A percentile compares a stretch with the other conserved stretches of the same genome.
These are phyloP conservation scores for Potamarius usumacintae DNA, from an alignment of 2,113 vertebrate genomes.

Conservation along the genomic window DNA sequence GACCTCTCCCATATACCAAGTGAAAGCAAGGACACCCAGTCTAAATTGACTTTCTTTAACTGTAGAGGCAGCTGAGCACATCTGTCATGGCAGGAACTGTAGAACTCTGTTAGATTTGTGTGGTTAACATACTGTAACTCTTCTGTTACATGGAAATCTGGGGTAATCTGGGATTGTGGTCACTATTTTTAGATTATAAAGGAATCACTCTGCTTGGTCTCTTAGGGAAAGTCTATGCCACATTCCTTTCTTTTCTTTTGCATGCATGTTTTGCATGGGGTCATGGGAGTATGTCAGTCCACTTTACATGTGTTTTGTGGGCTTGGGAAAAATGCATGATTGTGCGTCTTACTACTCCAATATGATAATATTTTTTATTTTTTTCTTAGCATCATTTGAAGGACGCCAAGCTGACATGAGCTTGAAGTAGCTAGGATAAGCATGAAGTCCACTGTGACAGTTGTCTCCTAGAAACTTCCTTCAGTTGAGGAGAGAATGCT, in stretches of 20 bases:
- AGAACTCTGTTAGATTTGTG: neutral
- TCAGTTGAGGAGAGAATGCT: neutral
- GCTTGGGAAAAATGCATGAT: neutral
- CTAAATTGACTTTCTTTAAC: neutral
- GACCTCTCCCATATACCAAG: neutral
- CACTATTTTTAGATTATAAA: neutral
- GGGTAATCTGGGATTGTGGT: neutral
- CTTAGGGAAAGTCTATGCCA: neutral
- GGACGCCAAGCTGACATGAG: neutral
- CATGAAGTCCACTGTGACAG: neutral
- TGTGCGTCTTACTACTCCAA: neutral
- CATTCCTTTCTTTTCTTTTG: neutral
- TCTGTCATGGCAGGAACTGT: neutral
- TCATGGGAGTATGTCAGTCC: neutral
- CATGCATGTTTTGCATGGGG: neutral
- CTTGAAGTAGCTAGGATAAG: neutral
- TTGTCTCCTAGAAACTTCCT: neutral
- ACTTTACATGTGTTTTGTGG: neutral
- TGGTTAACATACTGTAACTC: neutral
- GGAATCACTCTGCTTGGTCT: neutral
- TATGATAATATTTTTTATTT: neutral
- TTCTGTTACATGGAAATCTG: neutral
- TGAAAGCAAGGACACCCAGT: neutral
- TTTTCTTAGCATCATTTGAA: neutral
- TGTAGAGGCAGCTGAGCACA: neutral